Conservation (phyloP, 2,888 invertebrate genomes). For the Leucozona laternaria region DNA sequence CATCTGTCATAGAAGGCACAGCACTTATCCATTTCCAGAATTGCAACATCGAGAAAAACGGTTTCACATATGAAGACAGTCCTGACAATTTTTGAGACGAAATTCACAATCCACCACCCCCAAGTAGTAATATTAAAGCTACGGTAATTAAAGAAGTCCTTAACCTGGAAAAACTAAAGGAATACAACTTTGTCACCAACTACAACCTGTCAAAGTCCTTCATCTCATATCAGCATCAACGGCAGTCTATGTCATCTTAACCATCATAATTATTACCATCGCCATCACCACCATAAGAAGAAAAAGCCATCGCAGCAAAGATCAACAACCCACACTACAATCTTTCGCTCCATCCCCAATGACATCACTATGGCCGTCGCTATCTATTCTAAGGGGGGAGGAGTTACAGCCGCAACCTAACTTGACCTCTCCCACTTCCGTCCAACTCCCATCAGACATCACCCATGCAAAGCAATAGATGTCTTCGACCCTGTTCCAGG, state of each 20-base stretch:
- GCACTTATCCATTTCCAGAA: background rate
- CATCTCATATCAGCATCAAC: background rate
- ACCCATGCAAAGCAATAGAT: too few species aligned
- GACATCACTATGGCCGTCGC: background rate
- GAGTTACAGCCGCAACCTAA: background rate
- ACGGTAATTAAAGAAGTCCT: background rate
- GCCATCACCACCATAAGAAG: background rate
- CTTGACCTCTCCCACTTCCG: too few species aligned
- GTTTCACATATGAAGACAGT: too few species aligned
- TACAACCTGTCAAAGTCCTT: background rate
- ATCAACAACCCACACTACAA: background rate
- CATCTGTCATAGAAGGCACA: background rate
- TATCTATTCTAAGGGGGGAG: background rate
- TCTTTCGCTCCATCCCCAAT: background rate
- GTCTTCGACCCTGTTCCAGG: too few species aligned
- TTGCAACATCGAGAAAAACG: background rate
- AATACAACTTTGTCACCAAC: background rate
- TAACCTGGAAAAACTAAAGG: background rate
- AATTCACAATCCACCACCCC: background rate
- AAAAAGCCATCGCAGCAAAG: background rate
- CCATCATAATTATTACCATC: too few species aligned
- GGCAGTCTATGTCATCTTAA: too few species aligned
- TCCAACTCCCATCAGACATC: too few species aligned
- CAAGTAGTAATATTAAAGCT: background rate
- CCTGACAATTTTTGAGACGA: background rate